These are phyloP conservation scores for Lepidothrix coronata DNA, from an alignment of 2,113 vertebrate species.

Conservation along the genomic window DNA sequence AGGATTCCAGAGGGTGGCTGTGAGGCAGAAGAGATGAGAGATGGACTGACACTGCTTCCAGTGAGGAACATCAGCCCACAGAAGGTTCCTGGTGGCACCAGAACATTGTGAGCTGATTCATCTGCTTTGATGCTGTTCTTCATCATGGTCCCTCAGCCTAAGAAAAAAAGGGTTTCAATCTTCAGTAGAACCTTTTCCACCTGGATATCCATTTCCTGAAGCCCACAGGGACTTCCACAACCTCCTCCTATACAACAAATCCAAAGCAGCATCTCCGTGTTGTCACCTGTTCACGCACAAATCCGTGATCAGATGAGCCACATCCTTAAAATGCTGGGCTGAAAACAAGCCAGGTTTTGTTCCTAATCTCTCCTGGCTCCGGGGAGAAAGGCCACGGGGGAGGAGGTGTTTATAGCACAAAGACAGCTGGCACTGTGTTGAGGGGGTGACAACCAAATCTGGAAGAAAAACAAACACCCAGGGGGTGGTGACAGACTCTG, in stretches of 20 bases:
- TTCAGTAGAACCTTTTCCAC: background rate
- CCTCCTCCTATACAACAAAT: accelerated
- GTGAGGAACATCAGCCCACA: background rate
- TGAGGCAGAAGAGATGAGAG: background rate
- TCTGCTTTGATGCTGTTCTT: background rate
- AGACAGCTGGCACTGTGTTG: background rate
- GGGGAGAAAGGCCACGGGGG: background rate
- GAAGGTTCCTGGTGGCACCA: background rate
- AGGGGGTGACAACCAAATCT: background rate
- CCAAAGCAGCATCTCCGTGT: background rate
- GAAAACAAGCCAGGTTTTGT: background rate
- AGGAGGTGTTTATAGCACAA: background rate
- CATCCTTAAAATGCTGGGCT: background rate
- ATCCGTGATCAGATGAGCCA: accelerated
- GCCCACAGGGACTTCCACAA: background rate
- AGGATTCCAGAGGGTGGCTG: background rate
- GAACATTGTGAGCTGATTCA: accelerated
- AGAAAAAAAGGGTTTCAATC: background rate
- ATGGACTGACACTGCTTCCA: background rate
- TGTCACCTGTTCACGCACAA: accelerated
- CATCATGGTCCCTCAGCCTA: accelerated
- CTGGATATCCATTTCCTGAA: background rate
- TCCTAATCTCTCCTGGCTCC: background rate
- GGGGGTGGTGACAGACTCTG: background rate
- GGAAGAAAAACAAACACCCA: background rate